Evolutionary conservation across 2,797 vertebrate genomes (phyloP), one percentile per base, ranked within the genome.

Genomic region (Oreonectes daqikongensis): DNA sequence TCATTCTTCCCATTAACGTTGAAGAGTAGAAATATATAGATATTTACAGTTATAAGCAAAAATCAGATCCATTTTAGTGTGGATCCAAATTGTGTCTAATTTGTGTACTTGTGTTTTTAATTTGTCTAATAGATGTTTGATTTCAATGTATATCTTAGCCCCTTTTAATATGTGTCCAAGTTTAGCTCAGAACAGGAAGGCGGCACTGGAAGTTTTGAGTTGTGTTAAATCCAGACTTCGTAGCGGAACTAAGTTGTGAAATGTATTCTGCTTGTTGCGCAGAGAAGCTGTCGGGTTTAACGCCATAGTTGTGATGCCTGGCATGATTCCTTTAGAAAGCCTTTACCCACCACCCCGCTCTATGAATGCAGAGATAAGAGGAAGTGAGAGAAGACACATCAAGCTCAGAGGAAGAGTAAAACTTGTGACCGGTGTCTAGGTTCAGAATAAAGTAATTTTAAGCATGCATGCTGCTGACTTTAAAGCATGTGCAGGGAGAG

Each of bases 401-500:
- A 2, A 65, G 30, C 14, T 55, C 57, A 81, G 60, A 50, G 63
- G 86, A 87, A 86, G 84, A 60, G 82, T 69, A 85, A 77, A 87
- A 85, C 85, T 86, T 81, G 84, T 88, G 86, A 89, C 86, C 83
- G 68, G 22, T 61, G 26, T 53, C 48, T 0, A 78, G 78, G 64
- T 82, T 52, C n/a, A 81, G 72, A 84, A 84, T 77, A 20, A 42
- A 70, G 53, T 63, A 1, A 3, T 59, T 66, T 38, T 77, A 68
- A 63, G 78, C 79, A 17, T 79, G 30, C 28, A 15, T 50, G 68
- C 79, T 82, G 81, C 86, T 79, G 71, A 85, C 84, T 87, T 85
- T 79, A 83, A 86, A 84, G 84, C 81, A 81, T 32, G 52, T 0
- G 2, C 18, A 26, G 59, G 26, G 44, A 60, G 12, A 60, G 63